Conservation (phyloP, 2,888 invertebrate species). For the Caenorhabditis wallacei region DNA sequence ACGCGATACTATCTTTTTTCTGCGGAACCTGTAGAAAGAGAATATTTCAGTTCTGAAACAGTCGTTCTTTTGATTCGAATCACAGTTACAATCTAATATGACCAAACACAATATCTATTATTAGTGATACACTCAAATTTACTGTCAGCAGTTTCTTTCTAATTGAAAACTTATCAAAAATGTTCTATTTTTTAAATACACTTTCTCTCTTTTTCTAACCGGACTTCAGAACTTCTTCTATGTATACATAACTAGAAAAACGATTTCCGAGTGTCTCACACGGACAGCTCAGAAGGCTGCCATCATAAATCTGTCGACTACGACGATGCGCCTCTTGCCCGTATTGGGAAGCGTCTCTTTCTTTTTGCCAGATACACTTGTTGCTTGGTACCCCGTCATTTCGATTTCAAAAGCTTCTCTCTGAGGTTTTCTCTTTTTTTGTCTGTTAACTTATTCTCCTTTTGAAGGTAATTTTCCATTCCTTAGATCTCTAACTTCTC, state of each 20-base stretch:
- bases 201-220: no score
- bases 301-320: conserved; percentile 35
- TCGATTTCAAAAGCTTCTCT: background rate
- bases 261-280: background rate
- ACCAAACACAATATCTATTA: background rate
- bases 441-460: background rate
- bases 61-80: no score
- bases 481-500: no score
- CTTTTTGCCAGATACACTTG: background rate
- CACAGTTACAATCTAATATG: background rate
- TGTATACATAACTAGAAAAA: conserved; percentile 1
- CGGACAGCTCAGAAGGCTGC: conserved; percentile 14
- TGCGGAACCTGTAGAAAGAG: conserved; percentile 13
- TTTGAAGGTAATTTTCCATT: no score
- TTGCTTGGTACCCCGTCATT: conserved; percentile 35
- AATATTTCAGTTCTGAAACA: no score
- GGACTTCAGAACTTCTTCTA: background rate
- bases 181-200: no score
- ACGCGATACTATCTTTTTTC: conserved; percentile 32
- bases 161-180: no score
- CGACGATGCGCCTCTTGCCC: conserved; percentile 9
- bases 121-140: background rate
- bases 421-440: background rate
- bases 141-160: background rate
- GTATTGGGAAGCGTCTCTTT: conserved; percentile 17